Conservation (phyloP, 2,113 vertebrate genomes). For the Arenaria interpres region DNA sequence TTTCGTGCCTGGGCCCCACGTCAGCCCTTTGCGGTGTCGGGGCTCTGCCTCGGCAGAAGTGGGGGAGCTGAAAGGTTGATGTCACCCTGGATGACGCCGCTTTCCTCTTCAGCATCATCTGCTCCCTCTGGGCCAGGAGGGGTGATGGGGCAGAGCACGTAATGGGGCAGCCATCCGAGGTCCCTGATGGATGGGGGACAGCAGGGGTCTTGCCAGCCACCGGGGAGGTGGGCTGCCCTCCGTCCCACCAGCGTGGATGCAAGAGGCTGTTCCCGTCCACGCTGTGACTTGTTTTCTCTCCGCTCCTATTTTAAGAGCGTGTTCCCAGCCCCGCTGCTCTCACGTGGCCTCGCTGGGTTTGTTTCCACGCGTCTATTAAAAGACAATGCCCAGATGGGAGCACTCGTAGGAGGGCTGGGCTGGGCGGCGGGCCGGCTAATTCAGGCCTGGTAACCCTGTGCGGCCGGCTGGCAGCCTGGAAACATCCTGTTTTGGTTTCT, state of each 20-base stretch:
- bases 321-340: constrained; percentile 9
- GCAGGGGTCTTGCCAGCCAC: fast-evolving
- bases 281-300: not conserved
- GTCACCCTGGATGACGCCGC: not conserved
- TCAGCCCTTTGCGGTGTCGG: fast-evolving
- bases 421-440: constrained; percentile 18
- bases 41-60: not conserved
- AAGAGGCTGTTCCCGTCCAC: not conserved
- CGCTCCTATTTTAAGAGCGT: constrained; percentile 63
- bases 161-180: not conserved
- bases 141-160: not conserved
- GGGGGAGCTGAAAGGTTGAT: not conserved
- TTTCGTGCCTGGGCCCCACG: fast-evolving
- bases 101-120: not conserved
- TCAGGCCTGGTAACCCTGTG: constrained; percentile 36
- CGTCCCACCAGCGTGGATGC: fast-evolving
- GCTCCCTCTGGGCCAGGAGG: not conserved
- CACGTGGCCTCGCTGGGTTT: constrained; percentile 51
- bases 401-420: constrained; percentile 47
- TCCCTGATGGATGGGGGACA: fast-evolving
- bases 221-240: not conserved
- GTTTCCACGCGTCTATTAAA: constrained; percentile 77
- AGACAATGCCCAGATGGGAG: constrained; percentile 70
- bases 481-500: constrained; percentile 64
- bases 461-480: not conserved